These are phyloP conservation scores for Punctoribates punctum DNA, from an alignment of 2,888 invertebrate genomes.

Conservation along the genomic window DNA sequence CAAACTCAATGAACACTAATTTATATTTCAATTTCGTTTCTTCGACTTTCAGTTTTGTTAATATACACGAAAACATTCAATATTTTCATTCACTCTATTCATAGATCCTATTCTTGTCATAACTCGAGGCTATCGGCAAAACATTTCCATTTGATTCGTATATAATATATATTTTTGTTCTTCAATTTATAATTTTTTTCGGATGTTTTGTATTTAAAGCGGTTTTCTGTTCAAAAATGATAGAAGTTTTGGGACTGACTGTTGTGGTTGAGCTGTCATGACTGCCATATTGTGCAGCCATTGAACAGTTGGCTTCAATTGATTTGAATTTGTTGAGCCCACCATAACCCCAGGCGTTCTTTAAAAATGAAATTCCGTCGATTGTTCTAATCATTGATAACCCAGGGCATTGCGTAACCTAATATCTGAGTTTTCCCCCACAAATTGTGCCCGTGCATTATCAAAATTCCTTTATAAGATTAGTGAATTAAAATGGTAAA, in stretches of 20 bases:
- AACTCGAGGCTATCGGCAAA: constrained; percentile 21
- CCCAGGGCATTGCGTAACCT: not conserved
- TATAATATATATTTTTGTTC: not conserved
- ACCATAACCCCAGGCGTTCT: constrained; percentile 13
- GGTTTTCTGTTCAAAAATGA: not conserved
- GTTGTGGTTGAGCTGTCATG: not conserved
- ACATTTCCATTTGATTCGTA: not conserved
- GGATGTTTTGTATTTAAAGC: not conserved
- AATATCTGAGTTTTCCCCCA: no score
- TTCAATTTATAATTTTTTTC: not conserved
- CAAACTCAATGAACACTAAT: no score
- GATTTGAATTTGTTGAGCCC: constrained; percentile 14
- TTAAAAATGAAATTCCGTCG: not conserved
- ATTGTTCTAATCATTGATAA: not conserved
- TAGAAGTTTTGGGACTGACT: not conserved
- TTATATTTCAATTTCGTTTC: no score
- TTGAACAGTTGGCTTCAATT: constrained; percentile 20
- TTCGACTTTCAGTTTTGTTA: not conserved
- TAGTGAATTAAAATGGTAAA: no score
- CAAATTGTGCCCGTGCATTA: not conserved
- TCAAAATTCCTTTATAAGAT: no score
- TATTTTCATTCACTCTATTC: not conserved
- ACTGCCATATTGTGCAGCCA: constrained; percentile 20
- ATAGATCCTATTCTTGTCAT: not conserved
- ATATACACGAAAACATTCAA: not conserved